These are phyloP conservation scores for Hyposmocoma kahamanoa DNA, from an alignment of 1,140 invertebrate genomes.

Conservation along the genomic window DNA sequence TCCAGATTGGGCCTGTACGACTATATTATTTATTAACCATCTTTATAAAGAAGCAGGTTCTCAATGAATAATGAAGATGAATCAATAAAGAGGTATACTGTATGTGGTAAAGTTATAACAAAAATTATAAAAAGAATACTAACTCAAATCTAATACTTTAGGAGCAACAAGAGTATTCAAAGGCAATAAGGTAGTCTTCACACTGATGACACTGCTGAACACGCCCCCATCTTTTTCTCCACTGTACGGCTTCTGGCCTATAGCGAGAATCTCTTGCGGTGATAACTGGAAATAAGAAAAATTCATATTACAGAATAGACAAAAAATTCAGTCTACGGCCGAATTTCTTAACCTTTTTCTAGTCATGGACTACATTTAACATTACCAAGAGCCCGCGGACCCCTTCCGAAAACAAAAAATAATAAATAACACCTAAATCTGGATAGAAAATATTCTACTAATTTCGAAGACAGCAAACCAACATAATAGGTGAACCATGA, in stretches of 20 bases:
- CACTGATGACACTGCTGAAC: slow-evolving; percentile 24
- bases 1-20: slow-evolving; percentile 53
- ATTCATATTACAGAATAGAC: neutral
- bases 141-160: slow-evolving; percentile 53
- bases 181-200: slow-evolving; percentile 38
- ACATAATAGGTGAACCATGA: neutral
- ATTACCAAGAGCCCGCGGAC: neutral
- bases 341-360: neutral
- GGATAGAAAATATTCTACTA: neutral
- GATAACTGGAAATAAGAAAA: slow-evolving; percentile 35
- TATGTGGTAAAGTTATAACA: neutral
- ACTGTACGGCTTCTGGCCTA: slow-evolving; percentile 43
- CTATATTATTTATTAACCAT: slow-evolving; percentile 15
- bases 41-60: neutral
- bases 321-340: neutral
- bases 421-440: neutral
- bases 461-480: neutral
- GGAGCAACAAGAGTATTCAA: slow-evolving; percentile 45
- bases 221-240: slow-evolving; percentile 37
- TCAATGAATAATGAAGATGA: neutral
- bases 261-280: slow-evolving; percentile 58
- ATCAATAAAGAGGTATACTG: neutral
- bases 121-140: neutral
- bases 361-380: neutral
- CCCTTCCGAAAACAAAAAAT: neutral